Conservation (phyloP, 2,888 invertebrate genomes). For the Erebia aethiops region DNA sequence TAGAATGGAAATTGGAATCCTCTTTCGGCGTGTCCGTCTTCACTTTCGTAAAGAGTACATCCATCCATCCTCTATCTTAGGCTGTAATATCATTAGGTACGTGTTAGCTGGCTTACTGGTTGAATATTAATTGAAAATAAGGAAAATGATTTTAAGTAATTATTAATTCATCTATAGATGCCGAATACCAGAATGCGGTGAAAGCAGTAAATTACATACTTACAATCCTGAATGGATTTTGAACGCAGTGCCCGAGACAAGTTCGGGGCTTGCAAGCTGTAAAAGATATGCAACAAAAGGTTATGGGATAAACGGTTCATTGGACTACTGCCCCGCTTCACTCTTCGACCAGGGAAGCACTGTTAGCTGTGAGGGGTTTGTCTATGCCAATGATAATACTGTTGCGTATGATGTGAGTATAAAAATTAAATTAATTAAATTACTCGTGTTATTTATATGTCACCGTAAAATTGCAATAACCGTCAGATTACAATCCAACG, state of each 20-base stretch:
- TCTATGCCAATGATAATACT: conserved; percentile 46
- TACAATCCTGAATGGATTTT: conserved; percentile 57
- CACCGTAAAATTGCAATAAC: too few species aligned
- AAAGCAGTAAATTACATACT: conserved; percentile 41
- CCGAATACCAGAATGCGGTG: conserved; percentile 66
- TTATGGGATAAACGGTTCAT: conserved; percentile 42
- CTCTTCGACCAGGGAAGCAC: conserved; percentile 48
- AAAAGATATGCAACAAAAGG: conserved; percentile 52
- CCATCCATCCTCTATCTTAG: too few species aligned
- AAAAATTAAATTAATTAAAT: background rate
- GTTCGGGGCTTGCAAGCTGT: conserved; percentile 63
- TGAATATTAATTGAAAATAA: too few species aligned
- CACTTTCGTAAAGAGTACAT: too few species aligned
- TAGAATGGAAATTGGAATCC: too few species aligned
- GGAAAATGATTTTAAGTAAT: too few species aligned
- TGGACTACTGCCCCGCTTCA: conserved; percentile 53
- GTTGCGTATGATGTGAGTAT: conserved; percentile 49
- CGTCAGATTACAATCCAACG: too few species aligned
- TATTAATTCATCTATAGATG: conserved; percentile 58
- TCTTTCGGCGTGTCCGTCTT: accelerated
- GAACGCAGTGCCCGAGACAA: conserved; percentile 58
- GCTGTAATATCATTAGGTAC: too few species aligned
- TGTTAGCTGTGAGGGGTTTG: conserved; percentile 43
- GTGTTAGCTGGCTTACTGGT: too few species aligned
- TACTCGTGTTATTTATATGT: too few species aligned